Percentiles rank a stretch among this genome's conserved stretches.
Evolutionary conservation across 2,888 invertebrate species (phyloP).

Genomic region (Malthinus seriepunctatus): DNA sequence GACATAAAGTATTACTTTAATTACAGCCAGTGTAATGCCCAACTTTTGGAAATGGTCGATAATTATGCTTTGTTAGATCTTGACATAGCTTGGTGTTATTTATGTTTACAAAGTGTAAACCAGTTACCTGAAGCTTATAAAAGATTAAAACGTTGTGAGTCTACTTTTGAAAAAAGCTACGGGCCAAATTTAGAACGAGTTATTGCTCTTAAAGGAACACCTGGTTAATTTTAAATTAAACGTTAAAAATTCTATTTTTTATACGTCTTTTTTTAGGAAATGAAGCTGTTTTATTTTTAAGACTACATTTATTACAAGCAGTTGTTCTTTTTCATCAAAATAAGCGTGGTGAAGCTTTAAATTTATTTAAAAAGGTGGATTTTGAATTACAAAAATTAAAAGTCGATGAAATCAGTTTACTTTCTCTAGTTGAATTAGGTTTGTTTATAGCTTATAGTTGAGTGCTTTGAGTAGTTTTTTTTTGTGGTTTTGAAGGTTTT

Average conservation of each 20-base stretch:
- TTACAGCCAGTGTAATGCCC: slow-evolving; percentile 66
- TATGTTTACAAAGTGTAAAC: slow-evolving; percentile 71
- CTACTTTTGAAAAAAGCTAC: slow-evolving; percentile 66
- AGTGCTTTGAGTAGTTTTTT: neutral
- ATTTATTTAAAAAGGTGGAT: slow-evolving; percentile 65
- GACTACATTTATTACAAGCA: slow-evolving; percentile 79
- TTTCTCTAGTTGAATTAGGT: slow-evolving; percentile 64
- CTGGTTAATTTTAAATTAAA: slow-evolving; percentile 53
- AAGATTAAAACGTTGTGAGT: slow-evolving; percentile 69
- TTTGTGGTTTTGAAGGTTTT: slow-evolving; percentile 58
- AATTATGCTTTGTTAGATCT: slow-evolving; percentile 83
- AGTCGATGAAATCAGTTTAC: slow-evolving; percentile 61
- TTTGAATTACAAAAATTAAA: slow-evolving; percentile 66
- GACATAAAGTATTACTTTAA: slow-evolving; percentile 18
- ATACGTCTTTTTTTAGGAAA: slow-evolving; percentile 55
- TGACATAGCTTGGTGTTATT: slow-evolving; percentile 90
- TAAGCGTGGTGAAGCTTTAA: slow-evolving; percentile 63
- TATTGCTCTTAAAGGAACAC: slow-evolving; percentile 61
- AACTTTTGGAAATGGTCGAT: slow-evolving; percentile 72
- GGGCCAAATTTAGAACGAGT: slow-evolving; percentile 67
- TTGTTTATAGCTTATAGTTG: slow-evolving; percentile 7
- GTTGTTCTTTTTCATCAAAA: slow-evolving; percentile 80
- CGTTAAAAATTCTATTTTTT: neutral
- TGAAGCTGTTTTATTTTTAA: slow-evolving; percentile 75
- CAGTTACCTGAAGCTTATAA: slow-evolving; percentile 74